A percentile compares a stretch with the other conserved stretches of the same genome.
phyloP scores from a whole-genome alignment of 2,888 invertebrate species.

The Drosophila nr. fundita region DNA sequence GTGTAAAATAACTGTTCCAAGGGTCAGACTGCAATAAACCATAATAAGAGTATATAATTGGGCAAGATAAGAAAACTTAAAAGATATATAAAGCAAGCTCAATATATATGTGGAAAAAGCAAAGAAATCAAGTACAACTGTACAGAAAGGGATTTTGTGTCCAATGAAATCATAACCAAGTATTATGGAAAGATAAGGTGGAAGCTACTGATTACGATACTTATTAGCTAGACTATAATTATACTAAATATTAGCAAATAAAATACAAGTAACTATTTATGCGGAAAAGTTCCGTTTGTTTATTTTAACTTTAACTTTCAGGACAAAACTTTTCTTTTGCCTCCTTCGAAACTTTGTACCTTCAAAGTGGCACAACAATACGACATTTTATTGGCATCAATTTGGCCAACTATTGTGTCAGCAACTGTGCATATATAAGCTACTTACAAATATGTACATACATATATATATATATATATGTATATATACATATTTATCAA shows the following conservation, averaged over 20 bases:
- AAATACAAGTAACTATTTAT: slow-evolving; percentile 25
- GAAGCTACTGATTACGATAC: not conserved
- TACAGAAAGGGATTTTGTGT: not conserved
- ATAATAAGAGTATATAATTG: not conserved
- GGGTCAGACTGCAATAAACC: not conserved
- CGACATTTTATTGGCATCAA: slow-evolving; percentile 31
- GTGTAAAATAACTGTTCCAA: not conserved
- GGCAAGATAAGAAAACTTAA: not conserved
- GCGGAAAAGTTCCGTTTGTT: slow-evolving; percentile 17
- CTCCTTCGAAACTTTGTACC: slow-evolving; percentile 29
- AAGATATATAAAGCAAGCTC: not conserved
- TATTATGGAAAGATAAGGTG: slow-evolving; percentile 30
- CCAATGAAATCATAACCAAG: slow-evolving; percentile 25
- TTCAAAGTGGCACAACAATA: slow-evolving; percentile 44
- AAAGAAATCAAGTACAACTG: not conserved
- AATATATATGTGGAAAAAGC: not conserved
- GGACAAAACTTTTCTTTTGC: slow-evolving; percentile 35
- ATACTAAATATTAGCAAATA: slow-evolving; percentile 16
- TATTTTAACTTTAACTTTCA: slow-evolving; percentile 27
- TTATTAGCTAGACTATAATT: slow-evolving; percentile 24
- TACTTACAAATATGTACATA: slow-evolving; percentile 31
- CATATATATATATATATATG: not conserved
- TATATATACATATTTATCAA: not conserved
- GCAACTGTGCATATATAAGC: slow-evolving; percentile 60
- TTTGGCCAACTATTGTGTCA: slow-evolving; percentile 69